Percentiles rank a stretch among this genome's conserved stretches.
phyloP scores from a whole-genome alignment of 2,797 vertebrate species.

The Petrocephalus schoutedeni region DNA sequence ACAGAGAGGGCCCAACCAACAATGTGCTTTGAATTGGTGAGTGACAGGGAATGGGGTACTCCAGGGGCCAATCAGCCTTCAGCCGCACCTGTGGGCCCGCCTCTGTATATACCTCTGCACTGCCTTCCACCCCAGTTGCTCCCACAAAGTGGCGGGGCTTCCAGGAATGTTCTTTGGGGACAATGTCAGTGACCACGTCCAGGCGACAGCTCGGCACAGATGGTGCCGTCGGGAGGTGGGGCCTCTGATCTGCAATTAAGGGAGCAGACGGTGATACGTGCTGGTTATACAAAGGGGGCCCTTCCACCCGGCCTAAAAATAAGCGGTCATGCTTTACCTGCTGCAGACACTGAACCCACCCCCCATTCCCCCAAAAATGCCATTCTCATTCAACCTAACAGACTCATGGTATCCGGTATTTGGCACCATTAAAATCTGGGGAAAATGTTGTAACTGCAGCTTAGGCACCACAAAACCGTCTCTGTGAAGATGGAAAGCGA shows the following conservation, averaged over 20 bases:
- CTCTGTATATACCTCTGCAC: not conserved
- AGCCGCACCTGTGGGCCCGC: not conserved
- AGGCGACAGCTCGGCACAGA: not conserved
- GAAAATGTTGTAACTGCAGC: conserved; percentile 19
- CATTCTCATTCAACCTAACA: not conserved
- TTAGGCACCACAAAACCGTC: not conserved
- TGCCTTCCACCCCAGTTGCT: not conserved
- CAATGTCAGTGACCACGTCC: not conserved
- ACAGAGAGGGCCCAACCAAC: not conserved
- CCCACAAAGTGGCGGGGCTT: not conserved
- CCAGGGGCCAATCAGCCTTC: not conserved
- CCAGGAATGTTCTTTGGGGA: not conserved
- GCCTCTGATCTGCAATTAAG: conserved; percentile 53
- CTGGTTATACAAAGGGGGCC: conserved; percentile 38
- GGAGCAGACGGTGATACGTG: conserved; percentile 45
- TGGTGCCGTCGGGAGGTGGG: not conserved
- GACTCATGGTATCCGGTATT: not conserved
- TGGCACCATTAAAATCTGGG: not conserved
- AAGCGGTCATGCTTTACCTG: conserved; percentile 21
- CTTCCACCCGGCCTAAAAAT: conserved; percentile 20
- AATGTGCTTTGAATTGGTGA: not conserved
- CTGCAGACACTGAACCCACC: not conserved
- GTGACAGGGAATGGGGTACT: not conserved
- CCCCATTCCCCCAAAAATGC: not conserved
- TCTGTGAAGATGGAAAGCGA: not conserved